phyloP scores from a whole-genome alignment of 2,797 vertebrate genomes.

The Lagorchestes hirsutus region DNA sequence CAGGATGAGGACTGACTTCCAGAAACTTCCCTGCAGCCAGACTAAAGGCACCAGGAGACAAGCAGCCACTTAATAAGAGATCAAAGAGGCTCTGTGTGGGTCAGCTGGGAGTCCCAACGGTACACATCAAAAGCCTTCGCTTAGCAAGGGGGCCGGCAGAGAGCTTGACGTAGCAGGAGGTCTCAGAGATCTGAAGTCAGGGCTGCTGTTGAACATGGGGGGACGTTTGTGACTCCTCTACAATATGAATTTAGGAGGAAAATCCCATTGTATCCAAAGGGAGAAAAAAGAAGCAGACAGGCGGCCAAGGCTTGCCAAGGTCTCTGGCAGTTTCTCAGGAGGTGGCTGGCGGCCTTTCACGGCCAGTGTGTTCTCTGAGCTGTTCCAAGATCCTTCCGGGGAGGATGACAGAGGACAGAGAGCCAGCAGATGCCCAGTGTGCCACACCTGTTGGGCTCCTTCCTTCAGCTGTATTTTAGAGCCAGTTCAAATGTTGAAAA shows the following conservation, averaged over 20 bases:
- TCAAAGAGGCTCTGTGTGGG: conserved; percentile 75
- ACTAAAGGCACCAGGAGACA: conserved; percentile 72
- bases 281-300: conserved; percentile 31
- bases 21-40: conserved; percentile 66
- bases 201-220: conserved; percentile 40
- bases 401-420: conserved; percentile 65
- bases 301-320: conserved; percentile 27
- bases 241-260: conserved; percentile 59
- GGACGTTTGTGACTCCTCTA: conserved; percentile 34
- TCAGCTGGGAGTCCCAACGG: conserved; percentile 70
- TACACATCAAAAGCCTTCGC: conserved; percentile 56
- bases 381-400: conserved; percentile 13
- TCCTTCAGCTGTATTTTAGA: conserved; percentile 65
- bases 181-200: conserved; percentile 38
- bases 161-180: conserved; percentile 57
- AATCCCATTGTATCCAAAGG: conserved; percentile 55
- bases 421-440: conserved; percentile 42
- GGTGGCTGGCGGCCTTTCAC: not conserved
- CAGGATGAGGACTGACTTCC: conserved; percentile 54
- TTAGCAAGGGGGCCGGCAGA: conserved; percentile 60
- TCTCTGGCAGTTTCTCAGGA: not conserved
- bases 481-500: conserved; percentile 50
- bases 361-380: not conserved
- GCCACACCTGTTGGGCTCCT: conserved; percentile 71
- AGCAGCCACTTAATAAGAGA: conserved; percentile 80